Evolutionary conservation across 2,113 vertebrate genomes (phyloP), one percentile per base, ranked within the genome.

Genomic region (Lucifuga dentata): DNA sequence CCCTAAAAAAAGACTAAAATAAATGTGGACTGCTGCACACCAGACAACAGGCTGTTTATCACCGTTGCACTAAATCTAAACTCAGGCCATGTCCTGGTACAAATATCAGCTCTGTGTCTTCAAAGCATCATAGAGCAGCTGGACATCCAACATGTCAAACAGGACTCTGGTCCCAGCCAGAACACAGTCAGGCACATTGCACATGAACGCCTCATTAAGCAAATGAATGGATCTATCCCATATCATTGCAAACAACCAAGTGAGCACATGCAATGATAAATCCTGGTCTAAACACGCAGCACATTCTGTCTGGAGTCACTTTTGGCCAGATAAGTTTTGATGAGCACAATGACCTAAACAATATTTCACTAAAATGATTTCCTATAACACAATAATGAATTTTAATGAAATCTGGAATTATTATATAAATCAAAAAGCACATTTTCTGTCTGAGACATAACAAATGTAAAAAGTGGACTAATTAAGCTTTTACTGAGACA

Each of bases 11-110:
- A 72, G 64, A 43, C 53, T 55, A 15, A 44, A 86, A 80, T 43
- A 55, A 82, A 78, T 82, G 76, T 62, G 64, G 32, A 53, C 36
- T 62, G 62, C 67, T 52, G 43, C 57, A 24, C 33, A 35, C 17
- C 67, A 78, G 69, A 83, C 69, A 85, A 63, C 73, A 69, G 61
- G 64, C 70, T 66, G 60, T 80, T 76, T 50, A 75, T 88, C 77
- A 45, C 63, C 76, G 64, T 26, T 45, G 46, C 26, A 17, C 51
- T 38, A 48, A 41, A 67, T 48, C 20, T 8, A 32, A 78, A 55
- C 11, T 3, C 63, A 50, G 68, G 61, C 35, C 15, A 23, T 20
- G 39, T 58, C 72, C 41, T 52, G 12, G 13, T 36, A 44, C 24
- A 20, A n/a, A 55, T 21, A 35, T n/a, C 24, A 33, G 29, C 19